phyloP scores from a whole-genome alignment of 2,797 vertebrate genomes.

The Galago senegalensis region DNA sequence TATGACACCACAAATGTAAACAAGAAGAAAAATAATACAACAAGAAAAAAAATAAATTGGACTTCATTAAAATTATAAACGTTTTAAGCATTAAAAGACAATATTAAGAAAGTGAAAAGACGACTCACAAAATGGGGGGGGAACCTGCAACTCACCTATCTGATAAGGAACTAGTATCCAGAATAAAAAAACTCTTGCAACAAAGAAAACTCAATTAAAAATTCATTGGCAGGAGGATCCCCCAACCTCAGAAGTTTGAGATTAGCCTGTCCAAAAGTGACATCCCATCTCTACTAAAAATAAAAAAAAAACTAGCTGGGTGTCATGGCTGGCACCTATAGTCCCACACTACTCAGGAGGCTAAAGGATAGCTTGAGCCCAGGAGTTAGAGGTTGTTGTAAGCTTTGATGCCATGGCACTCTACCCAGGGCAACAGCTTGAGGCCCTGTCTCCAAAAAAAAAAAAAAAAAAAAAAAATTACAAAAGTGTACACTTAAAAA shows the following conservation, averaged over 20 bases:
- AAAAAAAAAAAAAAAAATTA: neutral
- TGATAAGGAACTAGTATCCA: neutral
- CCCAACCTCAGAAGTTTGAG: too few species aligned
- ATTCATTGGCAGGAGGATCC: neutral
- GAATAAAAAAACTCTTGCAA: neutral
- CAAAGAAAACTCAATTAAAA: neutral
- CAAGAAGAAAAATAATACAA: neutral
- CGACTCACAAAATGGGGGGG: neutral
- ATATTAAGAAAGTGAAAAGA: neutral
- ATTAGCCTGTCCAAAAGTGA: neutral
- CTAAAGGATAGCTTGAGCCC: too few species aligned
- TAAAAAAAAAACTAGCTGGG: neutral
- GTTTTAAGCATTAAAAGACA: neutral
- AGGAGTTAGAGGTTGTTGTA: too few species aligned
- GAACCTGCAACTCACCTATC: neutral
- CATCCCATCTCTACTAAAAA: neutral
- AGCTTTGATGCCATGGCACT: too few species aligned
- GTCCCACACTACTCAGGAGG: neutral
- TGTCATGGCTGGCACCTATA: too few species aligned
- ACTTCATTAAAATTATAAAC: conserved; percentile 31
- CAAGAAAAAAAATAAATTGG: neutral
- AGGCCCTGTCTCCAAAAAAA: too few species aligned
- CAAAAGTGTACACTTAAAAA: neutral
- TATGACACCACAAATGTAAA: neutral
- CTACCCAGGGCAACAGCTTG: too few species aligned